Conservation (phyloP, 2,797 vertebrate genomes). For the Semotilus atromaculatus region DNA sequence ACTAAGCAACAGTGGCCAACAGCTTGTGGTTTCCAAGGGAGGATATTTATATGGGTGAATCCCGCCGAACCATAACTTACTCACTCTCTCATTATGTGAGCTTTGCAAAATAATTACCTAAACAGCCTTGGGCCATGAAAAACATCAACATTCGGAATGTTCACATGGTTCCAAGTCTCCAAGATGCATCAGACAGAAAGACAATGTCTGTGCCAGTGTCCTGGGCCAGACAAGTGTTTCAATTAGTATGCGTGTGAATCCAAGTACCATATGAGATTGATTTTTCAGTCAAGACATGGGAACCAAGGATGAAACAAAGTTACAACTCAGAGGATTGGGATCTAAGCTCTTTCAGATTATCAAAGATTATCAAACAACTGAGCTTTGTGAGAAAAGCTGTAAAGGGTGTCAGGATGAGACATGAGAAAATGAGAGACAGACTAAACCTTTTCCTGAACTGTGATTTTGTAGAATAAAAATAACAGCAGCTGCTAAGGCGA, state of each 20-base stretch:
- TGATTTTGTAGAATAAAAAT: conserved; percentile 38
- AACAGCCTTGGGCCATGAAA: conserved; percentile 19
- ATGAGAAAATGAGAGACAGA: conserved; percentile 24
- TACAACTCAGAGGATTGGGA: conserved; percentile 63
- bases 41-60: conserved; percentile 14
- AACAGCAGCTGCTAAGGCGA: conserved; percentile 11
- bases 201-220: conserved; percentile 58
- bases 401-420: conserved; percentile 20
- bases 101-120: conserved; percentile 51
- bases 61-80: conserved; percentile 47
- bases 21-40: conserved; percentile 31
- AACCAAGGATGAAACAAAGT: conserved; percentile 56
- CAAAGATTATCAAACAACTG: conserved; percentile 32
- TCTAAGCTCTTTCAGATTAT: conserved; percentile 51
- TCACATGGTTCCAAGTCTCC: conserved; percentile 59
- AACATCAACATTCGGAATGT: conserved; percentile 60
- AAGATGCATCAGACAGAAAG: conserved; percentile 56
- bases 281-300: conserved; percentile 64
- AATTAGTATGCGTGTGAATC: conserved; percentile 4
- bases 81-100: conserved; percentile 71
- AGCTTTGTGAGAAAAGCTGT: conserved; percentile 16
- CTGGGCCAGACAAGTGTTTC: conserved; percentile 34
- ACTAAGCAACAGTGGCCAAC: conserved; percentile 15
- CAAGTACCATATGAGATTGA: conserved; percentile 47
- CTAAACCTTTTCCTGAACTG: conserved; percentile 16